Base-by-base conservation (phyloP, 2,797 vertebrate species). In the Sciurus carolinensis region DNA sequence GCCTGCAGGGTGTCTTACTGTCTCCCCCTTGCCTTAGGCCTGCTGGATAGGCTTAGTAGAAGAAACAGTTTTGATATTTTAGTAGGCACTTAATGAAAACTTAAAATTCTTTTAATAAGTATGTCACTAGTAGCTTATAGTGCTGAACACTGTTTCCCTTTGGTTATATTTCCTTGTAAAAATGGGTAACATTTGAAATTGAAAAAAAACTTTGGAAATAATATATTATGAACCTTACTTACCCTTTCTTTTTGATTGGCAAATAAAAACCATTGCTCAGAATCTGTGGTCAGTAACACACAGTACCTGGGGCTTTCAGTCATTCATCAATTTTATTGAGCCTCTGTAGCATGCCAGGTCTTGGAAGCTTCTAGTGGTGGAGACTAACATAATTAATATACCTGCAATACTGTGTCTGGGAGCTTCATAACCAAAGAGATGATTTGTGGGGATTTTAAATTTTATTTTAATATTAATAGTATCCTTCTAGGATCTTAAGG, bases 1-100 rank as follows among this genome's bases (percentile, higher is more conserved):
- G 22, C 17, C 52, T 72, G 22, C 18, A 5, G 28, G 14, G 4
- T n/a, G 15, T 47, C 52, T 66, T 64, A 10, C 30, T 24, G 0
- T 42, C 18, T 42, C 15, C 20, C 39, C 28, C 2, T 12, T 33
- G 47, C 54, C 80, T 36, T 42, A 24, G 20, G 44, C 28, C 69
- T 87, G 47, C 20, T 7, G 67, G 39, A 10, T 82, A 9, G 86
- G 10, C 54, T 96, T 50, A 50, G 17, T 47, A 24, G 64, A 66
- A 84, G 80, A 94, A 84, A 57, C 20, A 3, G 57, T 93, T 86
- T 81, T 67, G 36, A 8, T 95, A n/a, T 71, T 72, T 69, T 71
- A 39, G 54, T 54, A 36, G 64, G 24, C 84, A 0, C 57, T 22
- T 62, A 69, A 71, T 66, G 59, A 54, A 57, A 83, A 39, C 66